These are phyloP conservation scores for Diorhabda carinulata DNA, from an alignment of 1,140 invertebrate species.

Conservation along the genomic window DNA sequence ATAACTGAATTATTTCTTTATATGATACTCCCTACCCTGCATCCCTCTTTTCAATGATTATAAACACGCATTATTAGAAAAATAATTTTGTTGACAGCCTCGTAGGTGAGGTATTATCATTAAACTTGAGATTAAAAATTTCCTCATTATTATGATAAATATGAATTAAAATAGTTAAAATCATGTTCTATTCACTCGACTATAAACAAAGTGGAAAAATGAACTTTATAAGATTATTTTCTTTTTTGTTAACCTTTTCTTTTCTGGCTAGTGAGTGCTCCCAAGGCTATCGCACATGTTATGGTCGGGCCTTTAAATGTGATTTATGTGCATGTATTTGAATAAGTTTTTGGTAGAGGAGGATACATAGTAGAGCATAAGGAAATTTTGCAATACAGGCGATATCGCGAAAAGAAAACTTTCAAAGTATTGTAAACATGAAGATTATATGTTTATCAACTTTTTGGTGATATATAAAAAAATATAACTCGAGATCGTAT, in stretches of 20 bases:
- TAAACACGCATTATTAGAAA: too few relatives aligned
- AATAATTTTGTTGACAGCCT: too few relatives aligned
- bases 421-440: background rate
- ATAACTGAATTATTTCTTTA: too few relatives aligned
- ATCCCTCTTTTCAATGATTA: too few relatives aligned
- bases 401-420: background rate
- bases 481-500: background rate
- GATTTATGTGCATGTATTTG: slow-evolving; percentile 2
- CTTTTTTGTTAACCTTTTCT: slow-evolving; percentile 3
- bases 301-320: background rate
- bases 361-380: background rate
- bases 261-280: background rate
- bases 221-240: background rate
- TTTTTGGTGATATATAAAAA: background rate
- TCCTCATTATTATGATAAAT: too few relatives aligned
- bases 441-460: background rate
- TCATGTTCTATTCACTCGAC: background rate
- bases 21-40: too few relatives aligned
- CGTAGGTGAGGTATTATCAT: too few relatives aligned
- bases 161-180: too few relatives aligned
- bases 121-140: too few relatives aligned
- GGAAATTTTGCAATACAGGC: background rate
- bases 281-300: slow-evolving; percentile 1
- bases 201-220: background rate
- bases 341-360: background rate